phyloP scores from a whole-genome alignment of 2,797 vertebrate genomes.

The Scolopax bukidnonensis region DNA sequence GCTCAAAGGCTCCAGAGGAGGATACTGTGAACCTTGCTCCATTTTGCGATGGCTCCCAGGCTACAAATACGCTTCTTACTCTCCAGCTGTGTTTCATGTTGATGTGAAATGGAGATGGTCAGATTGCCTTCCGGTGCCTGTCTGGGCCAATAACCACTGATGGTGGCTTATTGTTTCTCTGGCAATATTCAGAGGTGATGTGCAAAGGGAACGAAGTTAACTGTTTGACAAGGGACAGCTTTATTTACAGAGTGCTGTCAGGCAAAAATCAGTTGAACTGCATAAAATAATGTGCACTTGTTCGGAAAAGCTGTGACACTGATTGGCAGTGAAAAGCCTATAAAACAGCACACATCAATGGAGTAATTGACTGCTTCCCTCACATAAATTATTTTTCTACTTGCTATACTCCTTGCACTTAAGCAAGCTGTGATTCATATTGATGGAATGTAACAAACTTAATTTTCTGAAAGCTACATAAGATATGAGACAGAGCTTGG shows the following conservation, averaged over 20 bases:
- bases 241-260: constrained; percentile 12
- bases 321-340: constrained; percentile 44
- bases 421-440: not conserved
- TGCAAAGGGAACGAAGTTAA: constrained; percentile 4
- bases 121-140: constrained; percentile 40
- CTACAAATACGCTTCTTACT: not conserved
- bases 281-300: not conserved
- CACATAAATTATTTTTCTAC: not conserved
- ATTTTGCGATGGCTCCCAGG: not conserved
- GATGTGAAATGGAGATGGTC: not conserved
- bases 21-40: not conserved
- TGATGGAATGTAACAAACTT: not conserved
- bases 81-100: not conserved
- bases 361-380: not conserved
- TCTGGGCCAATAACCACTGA: not conserved
- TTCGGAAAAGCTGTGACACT: constrained; percentile 13
- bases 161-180: not conserved
- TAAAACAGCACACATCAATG: not conserved
- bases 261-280: constrained; percentile 30
- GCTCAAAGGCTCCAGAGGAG: not conserved
- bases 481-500: not conserved
- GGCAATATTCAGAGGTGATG: not conserved
- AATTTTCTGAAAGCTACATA: not conserved
- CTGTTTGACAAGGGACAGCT: constrained; percentile 1
- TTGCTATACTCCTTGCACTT: not conserved